phyloP scores from a whole-genome alignment of 2,797 vertebrate genomes.

The Rhinogobio ventralis region DNA sequence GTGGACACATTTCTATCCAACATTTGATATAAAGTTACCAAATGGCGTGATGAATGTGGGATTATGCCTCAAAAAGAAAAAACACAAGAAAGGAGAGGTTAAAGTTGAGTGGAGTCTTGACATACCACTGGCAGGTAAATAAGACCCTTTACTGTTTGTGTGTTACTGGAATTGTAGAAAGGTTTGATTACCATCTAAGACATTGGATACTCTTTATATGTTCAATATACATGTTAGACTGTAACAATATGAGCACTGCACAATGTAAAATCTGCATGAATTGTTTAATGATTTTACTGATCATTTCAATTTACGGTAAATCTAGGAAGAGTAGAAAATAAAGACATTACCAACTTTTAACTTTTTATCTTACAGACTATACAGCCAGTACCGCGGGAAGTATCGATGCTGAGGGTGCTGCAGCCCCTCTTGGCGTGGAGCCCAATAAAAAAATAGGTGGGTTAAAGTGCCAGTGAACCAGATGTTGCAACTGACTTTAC shows the following conservation, averaged over 20 bases:
- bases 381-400: neutral
- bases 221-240: neutral
- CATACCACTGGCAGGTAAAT: neutral
- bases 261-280: neutral
- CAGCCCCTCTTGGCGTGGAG: too few species aligned
- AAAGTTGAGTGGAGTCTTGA: neutral
- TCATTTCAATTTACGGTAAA: neutral
- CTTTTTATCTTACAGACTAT: constrained; percentile 20
- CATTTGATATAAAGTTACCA: constrained; percentile 14
- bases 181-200: neutral
- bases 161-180: neutral
- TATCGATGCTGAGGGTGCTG: too few species aligned
- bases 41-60: neutral
- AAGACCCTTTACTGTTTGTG: neutral
- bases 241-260: neutral
- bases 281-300: neutral
- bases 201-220: neutral
- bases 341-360: neutral
- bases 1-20: neutral
- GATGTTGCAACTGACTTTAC: too few species aligned
- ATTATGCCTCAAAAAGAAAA: constrained; percentile 1
- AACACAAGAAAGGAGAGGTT: neutral
- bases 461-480: too few species aligned
- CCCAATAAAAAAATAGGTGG: too few species aligned
- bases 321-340: neutral